Conservation (phyloP, 2,113 vertebrate genomes). For the Progne subis region DNA sequence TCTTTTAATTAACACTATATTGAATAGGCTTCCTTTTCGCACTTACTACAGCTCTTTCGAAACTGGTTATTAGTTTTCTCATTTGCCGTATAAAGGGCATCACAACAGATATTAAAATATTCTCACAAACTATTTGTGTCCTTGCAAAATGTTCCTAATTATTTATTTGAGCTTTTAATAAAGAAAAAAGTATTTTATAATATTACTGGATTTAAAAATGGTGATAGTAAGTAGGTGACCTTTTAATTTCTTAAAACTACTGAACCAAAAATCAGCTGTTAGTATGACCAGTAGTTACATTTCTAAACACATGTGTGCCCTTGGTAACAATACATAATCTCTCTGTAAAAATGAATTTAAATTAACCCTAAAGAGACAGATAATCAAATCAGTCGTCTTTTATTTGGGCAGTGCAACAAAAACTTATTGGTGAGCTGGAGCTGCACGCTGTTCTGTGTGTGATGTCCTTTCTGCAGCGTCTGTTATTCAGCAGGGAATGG, state of each 20-base stretch:
- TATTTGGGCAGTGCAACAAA: not conserved
- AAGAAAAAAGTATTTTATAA: not conserved
- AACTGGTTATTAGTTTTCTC: not conserved
- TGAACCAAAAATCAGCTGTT: not conserved
- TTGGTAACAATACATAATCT: not conserved
- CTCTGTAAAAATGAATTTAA: not conserved
- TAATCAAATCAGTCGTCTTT: not conserved
- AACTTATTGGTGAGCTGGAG: not conserved
- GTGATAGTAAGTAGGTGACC: not conserved
- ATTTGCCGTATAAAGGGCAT: not conserved
- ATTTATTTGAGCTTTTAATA: not conserved
- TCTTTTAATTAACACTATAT: not conserved
- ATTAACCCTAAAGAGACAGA: not conserved
- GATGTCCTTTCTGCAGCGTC: not conserved
- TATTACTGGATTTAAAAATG: not conserved
- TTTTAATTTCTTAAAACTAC: not conserved
- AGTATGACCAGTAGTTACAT: not conserved
- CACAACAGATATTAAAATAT: not conserved
- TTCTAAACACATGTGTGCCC: not conserved
- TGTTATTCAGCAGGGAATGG: not conserved
- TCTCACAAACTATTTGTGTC: not conserved
- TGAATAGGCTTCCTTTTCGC: not conserved
- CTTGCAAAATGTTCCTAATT: not conserved
- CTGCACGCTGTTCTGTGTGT: not conserved
- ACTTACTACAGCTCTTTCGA: not conserved